These are phyloP conservation scores for Blennius ocellaris DNA, from an alignment of 2,113 vertebrate genomes.

Conservation along the genomic window DNA sequence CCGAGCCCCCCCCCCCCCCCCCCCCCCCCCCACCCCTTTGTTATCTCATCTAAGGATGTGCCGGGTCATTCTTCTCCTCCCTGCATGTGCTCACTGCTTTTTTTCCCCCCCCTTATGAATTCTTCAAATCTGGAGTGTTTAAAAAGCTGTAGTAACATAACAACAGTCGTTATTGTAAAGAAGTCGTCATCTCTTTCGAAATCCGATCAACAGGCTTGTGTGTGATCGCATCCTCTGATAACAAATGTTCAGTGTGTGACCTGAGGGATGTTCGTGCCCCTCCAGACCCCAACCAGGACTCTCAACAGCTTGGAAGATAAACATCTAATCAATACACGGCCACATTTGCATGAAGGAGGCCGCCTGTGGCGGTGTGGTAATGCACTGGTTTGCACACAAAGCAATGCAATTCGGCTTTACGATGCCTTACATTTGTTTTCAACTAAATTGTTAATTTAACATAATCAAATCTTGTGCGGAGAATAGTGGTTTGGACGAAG, in stretches of 20 bases:
- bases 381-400: background rate
- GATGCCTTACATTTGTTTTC: background rate
- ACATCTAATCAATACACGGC: constrained; percentile 75
- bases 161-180: background rate
- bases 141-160: background rate
- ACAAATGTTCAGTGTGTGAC: constrained; percentile 52
- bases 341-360: constrained; percentile 66
- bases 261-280: constrained; percentile 40
- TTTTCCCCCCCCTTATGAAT: background rate
- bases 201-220: constrained; percentile 28
- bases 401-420: background rate
- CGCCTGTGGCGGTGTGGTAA: constrained; percentile 5
- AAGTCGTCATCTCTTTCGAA: background rate
- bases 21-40: background rate
- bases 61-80: background rate
- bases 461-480: background rate
- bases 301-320: constrained; percentile 74
- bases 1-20: background rate
- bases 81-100: constrained; percentile 6
- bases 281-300: constrained; percentile 26
- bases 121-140: background rate
- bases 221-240: constrained; percentile 27
- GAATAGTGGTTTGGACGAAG: too few species aligned
- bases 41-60: constrained; percentile 15
- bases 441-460: background rate